These are phyloP conservation scores for Scrobipalpa costella DNA, from an alignment of 2,888 invertebrate genomes.

Conservation along the genomic window DNA sequence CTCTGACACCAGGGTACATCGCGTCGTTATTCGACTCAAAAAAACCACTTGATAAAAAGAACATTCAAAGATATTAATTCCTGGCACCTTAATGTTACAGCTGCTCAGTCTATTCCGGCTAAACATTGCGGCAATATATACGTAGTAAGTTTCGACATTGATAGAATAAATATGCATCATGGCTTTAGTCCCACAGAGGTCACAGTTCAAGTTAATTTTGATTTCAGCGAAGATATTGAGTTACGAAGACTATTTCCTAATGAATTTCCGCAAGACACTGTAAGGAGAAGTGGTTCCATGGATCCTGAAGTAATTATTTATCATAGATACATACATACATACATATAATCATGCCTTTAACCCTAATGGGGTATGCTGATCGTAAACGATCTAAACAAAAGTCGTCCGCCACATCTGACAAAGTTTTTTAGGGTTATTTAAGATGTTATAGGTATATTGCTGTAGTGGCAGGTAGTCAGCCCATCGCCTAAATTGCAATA, in stretches of 20 bases:
- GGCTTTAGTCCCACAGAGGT: not conserved
- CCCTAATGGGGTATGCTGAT: too few relatives aligned
- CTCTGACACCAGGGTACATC: too few relatives aligned
- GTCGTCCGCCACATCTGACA: too few relatives aligned
- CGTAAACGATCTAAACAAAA: too few relatives aligned
- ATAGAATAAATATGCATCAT: constrained; percentile 25
- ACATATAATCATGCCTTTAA: too few relatives aligned
- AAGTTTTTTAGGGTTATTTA: too few relatives aligned
- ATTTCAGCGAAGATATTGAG: constrained; percentile 70
- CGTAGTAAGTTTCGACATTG: constrained; percentile 60
- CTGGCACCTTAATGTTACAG: constrained; percentile 39
- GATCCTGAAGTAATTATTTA: constrained; percentile 61
- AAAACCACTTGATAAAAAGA: too few relatives aligned
- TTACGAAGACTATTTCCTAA: constrained; percentile 66
- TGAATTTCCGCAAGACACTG: constrained; percentile 70
- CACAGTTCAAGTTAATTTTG: constrained; percentile 29
- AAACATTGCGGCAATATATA: constrained; percentile 58
- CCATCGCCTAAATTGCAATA: too few relatives aligned
- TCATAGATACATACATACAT: too few relatives aligned
- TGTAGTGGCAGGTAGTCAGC: too few relatives aligned
- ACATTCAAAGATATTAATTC: constrained; percentile 17
- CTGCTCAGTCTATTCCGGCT: constrained; percentile 45
- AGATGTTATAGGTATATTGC: too few relatives aligned
- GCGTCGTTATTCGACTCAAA: too few relatives aligned
- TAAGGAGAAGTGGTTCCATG: constrained; percentile 59